Conservation (phyloP, 1,140 invertebrate genomes). For the Philotrypesis tridentata region DNA sequence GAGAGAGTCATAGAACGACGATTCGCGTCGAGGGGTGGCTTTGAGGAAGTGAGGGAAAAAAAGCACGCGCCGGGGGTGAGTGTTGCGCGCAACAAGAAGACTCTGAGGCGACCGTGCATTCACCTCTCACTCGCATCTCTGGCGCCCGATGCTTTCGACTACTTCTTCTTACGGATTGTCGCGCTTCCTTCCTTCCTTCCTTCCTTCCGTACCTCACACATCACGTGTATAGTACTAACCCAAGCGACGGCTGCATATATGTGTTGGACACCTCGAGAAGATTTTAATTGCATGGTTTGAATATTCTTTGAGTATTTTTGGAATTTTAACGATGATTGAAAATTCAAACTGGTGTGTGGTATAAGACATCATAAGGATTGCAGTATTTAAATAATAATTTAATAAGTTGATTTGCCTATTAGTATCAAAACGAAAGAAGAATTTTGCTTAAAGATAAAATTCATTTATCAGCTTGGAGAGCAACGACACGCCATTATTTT, state of each 20-base stretch:
- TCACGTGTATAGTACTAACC: neutral
- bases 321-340: too few relatives aligned
- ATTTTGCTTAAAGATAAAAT: too few relatives aligned
- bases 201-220: neutral
- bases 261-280: neutral
- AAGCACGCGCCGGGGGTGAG: neutral
- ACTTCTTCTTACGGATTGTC: neutral
- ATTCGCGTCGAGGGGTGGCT: neutral
- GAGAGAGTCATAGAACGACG: neutral
- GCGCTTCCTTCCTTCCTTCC: neutral
- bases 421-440: too few relatives aligned
- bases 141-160: neutral
- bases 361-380: too few relatives aligned
- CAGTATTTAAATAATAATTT: too few relatives aligned
- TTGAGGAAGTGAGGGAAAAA: neutral
- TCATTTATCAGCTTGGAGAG: too few relatives aligned
- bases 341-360: too few relatives aligned
- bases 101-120: neutral
- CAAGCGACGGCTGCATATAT: neutral
- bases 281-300: too few relatives aligned
- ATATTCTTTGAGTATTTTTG: too few relatives aligned
- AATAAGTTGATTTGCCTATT: too few relatives aligned
- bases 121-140: neutral
- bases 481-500: too few relatives aligned
- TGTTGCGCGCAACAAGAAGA: neutral